A percentile compares a stretch with the other conserved stretches of the same genome.
These are phyloP conservation scores for Penaeus monodon DNA, from an alignment of 2,888 invertebrate genomes.

Conservation along the genomic window DNA sequence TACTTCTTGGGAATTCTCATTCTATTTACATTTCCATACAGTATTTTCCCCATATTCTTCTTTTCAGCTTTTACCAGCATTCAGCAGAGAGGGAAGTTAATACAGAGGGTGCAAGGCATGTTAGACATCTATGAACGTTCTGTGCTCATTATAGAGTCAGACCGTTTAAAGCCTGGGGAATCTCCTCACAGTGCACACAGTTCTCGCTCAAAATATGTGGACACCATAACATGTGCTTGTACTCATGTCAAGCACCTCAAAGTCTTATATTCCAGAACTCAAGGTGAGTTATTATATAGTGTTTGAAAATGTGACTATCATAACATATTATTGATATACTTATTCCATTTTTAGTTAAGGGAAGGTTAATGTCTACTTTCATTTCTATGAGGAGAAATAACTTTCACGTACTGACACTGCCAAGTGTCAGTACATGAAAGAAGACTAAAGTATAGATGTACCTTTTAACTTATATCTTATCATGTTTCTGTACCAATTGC, in stretches of 20 bases:
- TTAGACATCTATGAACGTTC: conserved; percentile 45
- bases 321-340: background rate
- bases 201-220: conserved; percentile 36
- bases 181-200: conserved; percentile 6
- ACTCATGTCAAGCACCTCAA: conserved; percentile 46
- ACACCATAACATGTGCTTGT: conserved; percentile 52
- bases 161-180: background rate
- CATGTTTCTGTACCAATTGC: too few relatives aligned
- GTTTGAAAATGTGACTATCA: background rate
- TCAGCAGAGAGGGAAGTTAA: conserved; percentile 24
- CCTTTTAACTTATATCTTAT: too few relatives aligned
- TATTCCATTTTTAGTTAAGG: background rate
- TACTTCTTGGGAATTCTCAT: background rate
- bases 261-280: conserved; percentile 49
- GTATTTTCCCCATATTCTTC: background rate
- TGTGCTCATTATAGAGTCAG: conserved; percentile 52
- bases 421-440: too few relatives aligned
- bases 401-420: too few relatives aligned
- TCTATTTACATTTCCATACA: background rate
- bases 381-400: too few relatives aligned
- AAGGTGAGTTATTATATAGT: conserved; percentile 29
- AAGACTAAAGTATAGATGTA: too few relatives aligned
- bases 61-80: conserved; percentile 36
- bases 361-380: background rate
- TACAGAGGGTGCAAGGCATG: conserved; percentile 39